Base-by-base conservation (phyloP, 2,113 vertebrate species). In the Sciurus niger region DNA sequence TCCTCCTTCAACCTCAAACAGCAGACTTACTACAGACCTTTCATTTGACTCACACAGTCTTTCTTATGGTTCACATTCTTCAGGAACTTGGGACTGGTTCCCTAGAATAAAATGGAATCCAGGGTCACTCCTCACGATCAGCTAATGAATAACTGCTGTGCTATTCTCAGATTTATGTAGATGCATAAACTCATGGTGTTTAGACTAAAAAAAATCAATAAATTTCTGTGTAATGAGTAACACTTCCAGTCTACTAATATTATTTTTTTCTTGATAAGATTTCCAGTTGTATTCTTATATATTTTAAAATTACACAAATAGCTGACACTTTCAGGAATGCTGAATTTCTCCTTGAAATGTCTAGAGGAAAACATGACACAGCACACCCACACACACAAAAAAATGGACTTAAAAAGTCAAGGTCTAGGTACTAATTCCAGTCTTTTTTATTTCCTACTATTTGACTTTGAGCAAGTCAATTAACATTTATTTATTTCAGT, bases 271-370 rank as follows among this genome's bases (percentile, higher is more conserved):
- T 65, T 89, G 34, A 72, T 82, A 22, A 74, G 89, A 63, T 43
- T 7, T 22, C 53, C n/a, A 25, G 6, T 63, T 88, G 6, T 67
- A 34, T 72, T 89, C 80, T 89, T 96, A 68, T 22, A 25, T 25
- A 70, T 95, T 82, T 92, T 73, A 46, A 85, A 94, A 46, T 89
- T 40, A 53, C 7, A 72, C 6, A 58, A 73, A 40, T 93, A 67
- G 32, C 8, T 79, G 48, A 88, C 11, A 12, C 4, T 84, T 74
- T 83, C 4, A 55, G 25, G 1, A 43, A 58, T 3, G 4, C n/a
- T 30, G 51, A 84, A 72, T 3, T 88, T 77, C 16, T 77, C 32
- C 94, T 74, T 70, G 67, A 88, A 67, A 65, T 84, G 32, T 79
- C 32, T 70, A 58, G 43, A 22, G 84, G 48, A 34, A 94, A 93